Evolutionary conservation across 2,797 vertebrate species (phyloP).

Genomic region (Oreochromis grahami): DNA sequence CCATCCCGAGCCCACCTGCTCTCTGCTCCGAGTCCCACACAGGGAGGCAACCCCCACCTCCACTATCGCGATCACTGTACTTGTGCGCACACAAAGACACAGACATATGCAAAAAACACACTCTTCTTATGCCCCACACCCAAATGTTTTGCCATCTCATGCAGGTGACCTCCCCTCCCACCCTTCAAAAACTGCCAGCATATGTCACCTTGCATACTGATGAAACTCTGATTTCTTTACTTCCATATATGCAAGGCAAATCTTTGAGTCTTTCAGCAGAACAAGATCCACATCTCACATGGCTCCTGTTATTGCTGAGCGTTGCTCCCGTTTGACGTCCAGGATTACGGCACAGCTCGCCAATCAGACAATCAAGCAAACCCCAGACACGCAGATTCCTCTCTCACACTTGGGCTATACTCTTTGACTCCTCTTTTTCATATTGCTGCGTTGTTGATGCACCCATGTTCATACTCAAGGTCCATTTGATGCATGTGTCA

Average conservation of each 20-base stretch:
- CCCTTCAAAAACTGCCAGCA: constrained; percentile 24
- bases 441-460: constrained; percentile 71
- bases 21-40: constrained; percentile 80
- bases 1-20: constrained; percentile 85
- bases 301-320: constrained; percentile 13
- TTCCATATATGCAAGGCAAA: not conserved
- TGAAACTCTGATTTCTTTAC: constrained; percentile 18
- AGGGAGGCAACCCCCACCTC: constrained; percentile 68
- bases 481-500: constrained; percentile 76
- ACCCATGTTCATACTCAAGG: constrained; percentile 67
- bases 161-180: not conserved
- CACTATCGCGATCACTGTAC: constrained; percentile 52
- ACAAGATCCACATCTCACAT: constrained; percentile 19
- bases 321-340: constrained; percentile 11
- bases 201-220: constrained; percentile 3
- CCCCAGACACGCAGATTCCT: constrained; percentile 31
- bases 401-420: constrained; percentile 25
- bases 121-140: constrained; percentile 20
- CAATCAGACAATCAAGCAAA: constrained; percentile 23
- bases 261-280: not conserved
- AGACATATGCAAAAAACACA: not conserved
- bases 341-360: constrained; percentile 10
- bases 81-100: constrained; percentile 25
- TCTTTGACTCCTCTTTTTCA: constrained; percentile 74
- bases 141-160: constrained; percentile 14